Evolutionary conservation across 2,113 vertebrate genomes (phyloP).

Genomic region (Elachura formosa): DNA sequence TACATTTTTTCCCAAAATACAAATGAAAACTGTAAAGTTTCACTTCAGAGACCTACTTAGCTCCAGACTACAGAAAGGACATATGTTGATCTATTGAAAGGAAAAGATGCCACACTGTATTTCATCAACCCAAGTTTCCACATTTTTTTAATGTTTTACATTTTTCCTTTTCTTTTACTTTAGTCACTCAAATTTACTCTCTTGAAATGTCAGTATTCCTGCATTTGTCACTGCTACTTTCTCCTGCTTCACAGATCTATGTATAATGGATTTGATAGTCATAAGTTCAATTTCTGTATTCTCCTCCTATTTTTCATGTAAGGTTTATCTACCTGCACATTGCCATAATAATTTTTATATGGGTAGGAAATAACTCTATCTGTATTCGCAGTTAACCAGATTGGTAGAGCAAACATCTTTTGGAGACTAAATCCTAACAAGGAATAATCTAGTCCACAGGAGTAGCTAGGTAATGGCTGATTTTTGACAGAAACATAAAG

Average conservation of each 20-base stretch:
- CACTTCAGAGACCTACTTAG: neutral
- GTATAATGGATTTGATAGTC: neutral
- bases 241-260: neutral
- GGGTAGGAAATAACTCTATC: neutral
- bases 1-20: neutral
- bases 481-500: neutral
- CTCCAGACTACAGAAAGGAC: neutral
- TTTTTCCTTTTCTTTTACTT: neutral
- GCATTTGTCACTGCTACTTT: neutral
- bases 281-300: neutral
- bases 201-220: neutral
- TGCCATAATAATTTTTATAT: neutral
- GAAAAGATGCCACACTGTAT: neutral
- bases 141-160: neutral
- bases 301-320: neutral
- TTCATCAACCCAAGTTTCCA: neutral
- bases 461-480: neutral
- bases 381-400: neutral
- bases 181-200: neutral
- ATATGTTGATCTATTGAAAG: neutral
- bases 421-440: neutral
- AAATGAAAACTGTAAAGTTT: neutral
- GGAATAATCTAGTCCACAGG: neutral
- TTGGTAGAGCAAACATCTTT: neutral
- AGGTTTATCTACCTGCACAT: neutral